Evolutionary conservation across 2,797 vertebrate species (phyloP).

Genomic region (Labroides dimidiatus): DNA sequence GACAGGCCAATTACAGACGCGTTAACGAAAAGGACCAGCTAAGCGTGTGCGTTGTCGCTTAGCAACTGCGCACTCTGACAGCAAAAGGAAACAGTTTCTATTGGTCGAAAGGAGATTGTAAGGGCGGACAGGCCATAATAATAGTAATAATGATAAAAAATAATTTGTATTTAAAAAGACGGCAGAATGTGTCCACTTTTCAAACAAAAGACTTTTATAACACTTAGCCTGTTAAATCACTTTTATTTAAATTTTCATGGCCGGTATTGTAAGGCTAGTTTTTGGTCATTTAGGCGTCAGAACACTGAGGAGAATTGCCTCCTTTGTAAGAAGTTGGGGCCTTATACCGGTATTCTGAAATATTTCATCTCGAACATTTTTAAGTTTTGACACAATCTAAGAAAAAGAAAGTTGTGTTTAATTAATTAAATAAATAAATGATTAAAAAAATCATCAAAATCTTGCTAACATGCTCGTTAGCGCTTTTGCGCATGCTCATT

Average conservation of each 20-base stretch:
- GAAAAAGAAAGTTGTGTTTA: no score
- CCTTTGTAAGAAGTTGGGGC: no score
- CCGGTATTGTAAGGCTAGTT: no score
- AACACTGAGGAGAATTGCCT: no score
- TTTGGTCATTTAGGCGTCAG: no score
- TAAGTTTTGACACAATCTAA: not conserved
- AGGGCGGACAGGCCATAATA: not conserved
- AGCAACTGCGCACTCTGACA: conserved; percentile 25
- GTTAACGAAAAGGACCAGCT: conserved; percentile 4
- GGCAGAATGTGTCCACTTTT: no score
- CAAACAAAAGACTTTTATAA: no score
- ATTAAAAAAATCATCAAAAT: no score
- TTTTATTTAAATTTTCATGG: no score
- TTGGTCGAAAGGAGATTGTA: not conserved
- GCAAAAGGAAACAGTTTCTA: not conserved
- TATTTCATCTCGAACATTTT: not conserved
- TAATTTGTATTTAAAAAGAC: not conserved
- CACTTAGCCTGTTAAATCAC: no score
- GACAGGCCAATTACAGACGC: conserved; percentile 21
- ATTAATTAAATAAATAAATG: no score
- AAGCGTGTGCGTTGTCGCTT: conserved; percentile 10
- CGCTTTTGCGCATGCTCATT: not conserved
- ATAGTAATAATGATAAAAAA: not conserved
- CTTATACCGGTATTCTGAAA: no score
- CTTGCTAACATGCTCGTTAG: not conserved